These are phyloP conservation scores for Melanitta fusca DNA, from an alignment of 2,797 vertebrate genomes.

Conservation along the genomic window DNA sequence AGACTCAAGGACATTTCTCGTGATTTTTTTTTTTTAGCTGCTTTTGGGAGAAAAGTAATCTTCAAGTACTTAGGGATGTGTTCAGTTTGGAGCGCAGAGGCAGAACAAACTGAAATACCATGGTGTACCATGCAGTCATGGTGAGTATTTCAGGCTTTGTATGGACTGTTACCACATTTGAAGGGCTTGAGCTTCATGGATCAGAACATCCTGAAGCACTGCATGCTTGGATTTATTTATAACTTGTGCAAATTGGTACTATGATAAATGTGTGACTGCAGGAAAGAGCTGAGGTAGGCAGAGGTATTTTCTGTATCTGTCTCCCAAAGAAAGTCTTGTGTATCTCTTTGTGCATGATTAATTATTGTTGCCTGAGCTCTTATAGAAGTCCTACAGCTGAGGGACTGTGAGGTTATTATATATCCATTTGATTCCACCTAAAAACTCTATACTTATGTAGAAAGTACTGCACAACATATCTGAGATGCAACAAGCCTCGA, in stretches of 20 bases:
- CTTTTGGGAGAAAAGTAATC: background rate
- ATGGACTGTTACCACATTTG: background rate
- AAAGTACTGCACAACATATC: background rate
- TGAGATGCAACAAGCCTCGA: background rate
- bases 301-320: background rate
- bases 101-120: background rate
- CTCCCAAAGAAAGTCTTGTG: background rate
- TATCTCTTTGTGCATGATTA: background rate
- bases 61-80: background rate
- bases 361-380: background rate
- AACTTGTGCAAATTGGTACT: background rate
- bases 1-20: background rate
- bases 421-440: background rate
- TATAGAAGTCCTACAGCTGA: background rate
- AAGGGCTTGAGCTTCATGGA: background rate
- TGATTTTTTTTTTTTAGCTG: background rate
- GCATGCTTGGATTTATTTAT: background rate
- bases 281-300: background rate
- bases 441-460: background rate
- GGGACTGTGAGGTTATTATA: background rate
- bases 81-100: background rate
- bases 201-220: background rate
- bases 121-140: background rate
- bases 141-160: background rate
- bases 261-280: slow-evolving; percentile 8